Percentiles rank a stretch among this genome's conserved stretches.
Conservation (phyloP, 2,888 invertebrate species). For the Drosophila suboccidentalis region DNA sequence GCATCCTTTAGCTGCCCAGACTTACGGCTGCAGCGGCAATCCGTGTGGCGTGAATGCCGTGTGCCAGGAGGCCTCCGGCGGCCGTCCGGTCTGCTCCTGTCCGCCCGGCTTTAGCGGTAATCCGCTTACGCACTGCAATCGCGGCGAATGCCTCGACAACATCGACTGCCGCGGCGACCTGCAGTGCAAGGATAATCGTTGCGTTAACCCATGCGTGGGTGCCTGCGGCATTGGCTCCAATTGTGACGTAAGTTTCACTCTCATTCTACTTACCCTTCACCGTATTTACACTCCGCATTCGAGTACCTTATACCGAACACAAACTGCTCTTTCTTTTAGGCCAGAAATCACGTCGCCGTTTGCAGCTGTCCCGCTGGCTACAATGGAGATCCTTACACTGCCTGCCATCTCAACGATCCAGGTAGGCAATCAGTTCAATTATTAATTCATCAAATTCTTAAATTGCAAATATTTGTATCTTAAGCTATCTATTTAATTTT, state of each 20-base stretch:
- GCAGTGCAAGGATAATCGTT: conserved; percentile 91
- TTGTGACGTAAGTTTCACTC: conserved; percentile 88
- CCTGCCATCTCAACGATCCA: conserved; percentile 91
- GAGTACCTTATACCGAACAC: neutral
- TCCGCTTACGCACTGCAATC: conserved; percentile 90
- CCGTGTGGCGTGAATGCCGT: conserved; percentile 90
- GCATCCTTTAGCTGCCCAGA: conserved; percentile 54
- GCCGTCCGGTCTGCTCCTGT: conserved; percentile 93
- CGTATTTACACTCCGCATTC: neutral
- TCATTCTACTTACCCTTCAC: neutral
- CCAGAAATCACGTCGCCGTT: conserved; percentile 91
- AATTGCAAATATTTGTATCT: no score
- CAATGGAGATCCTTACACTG: conserved; percentile 91
- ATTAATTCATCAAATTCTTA: no score
- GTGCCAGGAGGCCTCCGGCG: conserved; percentile 88
- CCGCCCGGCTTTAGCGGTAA: conserved; percentile 93
- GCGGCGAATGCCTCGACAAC: conserved; percentile 92
- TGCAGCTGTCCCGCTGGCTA: conserved; percentile 92
- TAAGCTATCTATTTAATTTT: no score
- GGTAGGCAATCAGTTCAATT: conserved; percentile 86
- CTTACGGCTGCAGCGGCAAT: conserved; percentile 87
- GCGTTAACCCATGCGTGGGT: conserved; percentile 92
- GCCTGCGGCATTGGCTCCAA: conserved; percentile 91
- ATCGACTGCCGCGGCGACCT: conserved; percentile 91
- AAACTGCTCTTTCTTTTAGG: conserved; percentile 75